Conservation (phyloP, 1,140 invertebrate genomes). For the Drosophila auraria region DNA sequence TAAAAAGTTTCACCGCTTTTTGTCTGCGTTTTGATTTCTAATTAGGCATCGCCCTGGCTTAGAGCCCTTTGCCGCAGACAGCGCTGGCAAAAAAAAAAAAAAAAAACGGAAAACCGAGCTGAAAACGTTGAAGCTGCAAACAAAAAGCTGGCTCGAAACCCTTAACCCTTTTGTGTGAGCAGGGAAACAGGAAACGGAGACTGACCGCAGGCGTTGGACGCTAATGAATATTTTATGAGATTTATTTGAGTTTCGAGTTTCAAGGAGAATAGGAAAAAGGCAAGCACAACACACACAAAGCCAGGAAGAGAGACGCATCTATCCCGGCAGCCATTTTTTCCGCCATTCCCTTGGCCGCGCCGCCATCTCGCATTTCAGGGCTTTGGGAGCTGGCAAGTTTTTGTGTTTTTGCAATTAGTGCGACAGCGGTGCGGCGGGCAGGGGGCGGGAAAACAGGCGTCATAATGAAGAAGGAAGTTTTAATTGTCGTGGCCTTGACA, state of each 20-base stretch:
- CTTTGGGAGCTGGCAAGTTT: constrained; percentile 67
- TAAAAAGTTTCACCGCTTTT: constrained; percentile 66
- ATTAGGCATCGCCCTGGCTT: constrained; percentile 57
- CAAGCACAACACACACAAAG: constrained; percentile 39
- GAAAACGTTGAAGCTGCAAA: constrained; percentile 34
- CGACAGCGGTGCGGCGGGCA: constrained; percentile 43
- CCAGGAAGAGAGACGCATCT: constrained; percentile 39
- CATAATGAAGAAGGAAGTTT: constrained; percentile 75
- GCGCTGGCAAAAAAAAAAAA: background rate
- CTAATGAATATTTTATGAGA: constrained; percentile 84
- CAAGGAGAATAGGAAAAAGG: constrained; percentile 47
- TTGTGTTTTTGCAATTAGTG: constrained; percentile 80
- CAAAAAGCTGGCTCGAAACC: constrained; percentile 50
- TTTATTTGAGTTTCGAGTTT: constrained; percentile 81
- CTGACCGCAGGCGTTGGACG: constrained; percentile 77
- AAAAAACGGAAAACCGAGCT: background rate
- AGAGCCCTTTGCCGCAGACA: constrained; percentile 17
- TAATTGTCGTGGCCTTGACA: constrained; percentile 76
- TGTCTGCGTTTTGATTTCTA: constrained; percentile 78
- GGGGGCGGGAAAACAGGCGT: constrained; percentile 19
- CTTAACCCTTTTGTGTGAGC: constrained; percentile 73
- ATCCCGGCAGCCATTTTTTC: constrained; percentile 53
- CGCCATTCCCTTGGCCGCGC: constrained; percentile 8
- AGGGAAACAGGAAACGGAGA: constrained; percentile 40
- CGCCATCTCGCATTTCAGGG: constrained; percentile 38